Percentiles rank a stretch among this genome's conserved stretches.
Conservation (phyloP, 2,797 vertebrate genomes). For the Amblyopsis hoosieri region DNA sequence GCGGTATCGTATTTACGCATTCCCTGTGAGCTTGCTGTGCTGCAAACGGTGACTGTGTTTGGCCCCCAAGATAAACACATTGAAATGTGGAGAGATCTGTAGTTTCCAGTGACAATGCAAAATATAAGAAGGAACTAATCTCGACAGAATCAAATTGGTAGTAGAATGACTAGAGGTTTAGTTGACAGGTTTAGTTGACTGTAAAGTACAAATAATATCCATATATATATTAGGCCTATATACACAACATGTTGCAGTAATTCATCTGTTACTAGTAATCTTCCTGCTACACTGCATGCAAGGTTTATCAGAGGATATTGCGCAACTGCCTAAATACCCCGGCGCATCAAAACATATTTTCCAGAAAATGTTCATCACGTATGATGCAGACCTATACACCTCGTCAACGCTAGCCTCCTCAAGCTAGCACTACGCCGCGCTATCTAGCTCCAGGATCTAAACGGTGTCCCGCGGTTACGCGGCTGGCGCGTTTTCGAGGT, state of each 20-base stretch:
- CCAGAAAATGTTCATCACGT: constrained; percentile 22
- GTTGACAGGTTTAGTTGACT: constrained; percentile 8
- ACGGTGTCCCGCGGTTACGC: constrained; percentile 23
- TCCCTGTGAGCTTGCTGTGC: no score
- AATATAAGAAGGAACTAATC: no score
- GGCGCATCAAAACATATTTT: not conserved
- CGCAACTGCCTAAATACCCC: constrained; percentile 19
- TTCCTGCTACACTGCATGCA: constrained; percentile 7
- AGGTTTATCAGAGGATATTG: constrained; percentile 30
- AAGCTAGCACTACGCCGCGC: constrained; percentile 12
- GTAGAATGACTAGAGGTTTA: not conserved
- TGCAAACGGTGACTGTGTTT: no score
- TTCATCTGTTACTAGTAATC: constrained; percentile 28
- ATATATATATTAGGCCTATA: not conserved
- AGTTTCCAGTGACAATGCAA: no score
- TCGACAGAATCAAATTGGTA: not conserved
- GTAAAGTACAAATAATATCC: not conserved
- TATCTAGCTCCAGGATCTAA: constrained; percentile 25
- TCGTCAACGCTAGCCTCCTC: constrained; percentile 1
- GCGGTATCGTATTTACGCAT: no score
- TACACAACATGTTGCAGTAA: not conserved
- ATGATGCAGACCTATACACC: constrained; percentile 2
- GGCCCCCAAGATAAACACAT: no score
- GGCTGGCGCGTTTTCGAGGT: constrained; percentile 52
- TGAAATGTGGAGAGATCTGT: no score